Percentiles rank a stretch among this genome's conserved stretches.
phyloP scores from a whole-genome alignment of 2,113 vertebrate species.

The Ciconia maguari region DNA sequence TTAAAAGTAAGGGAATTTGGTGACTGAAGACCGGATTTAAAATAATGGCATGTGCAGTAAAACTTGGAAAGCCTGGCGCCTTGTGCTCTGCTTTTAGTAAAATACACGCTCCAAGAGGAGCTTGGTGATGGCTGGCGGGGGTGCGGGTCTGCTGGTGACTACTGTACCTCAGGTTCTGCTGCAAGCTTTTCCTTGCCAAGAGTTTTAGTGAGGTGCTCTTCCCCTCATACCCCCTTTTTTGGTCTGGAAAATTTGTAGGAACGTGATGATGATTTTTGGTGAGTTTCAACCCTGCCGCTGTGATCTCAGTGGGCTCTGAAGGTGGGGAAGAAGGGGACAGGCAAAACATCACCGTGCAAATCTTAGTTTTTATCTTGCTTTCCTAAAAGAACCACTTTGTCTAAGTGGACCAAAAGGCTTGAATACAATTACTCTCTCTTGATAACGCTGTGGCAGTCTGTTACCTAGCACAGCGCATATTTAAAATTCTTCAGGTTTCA shows the following conservation, averaged over 20 bases:
- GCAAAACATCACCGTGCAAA: neutral
- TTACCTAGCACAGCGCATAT: neutral
- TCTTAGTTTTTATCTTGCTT: neutral
- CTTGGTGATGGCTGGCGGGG: neutral
- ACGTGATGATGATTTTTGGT: neutral
- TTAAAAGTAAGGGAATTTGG: neutral
- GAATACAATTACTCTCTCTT: neutral
- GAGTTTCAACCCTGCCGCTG: neutral
- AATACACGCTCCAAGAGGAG: neutral
- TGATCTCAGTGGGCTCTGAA: neutral
- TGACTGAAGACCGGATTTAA: neutral
- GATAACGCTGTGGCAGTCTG: neutral
- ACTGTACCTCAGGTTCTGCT: neutral
- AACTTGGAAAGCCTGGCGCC: neutral
- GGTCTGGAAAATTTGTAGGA: neutral
- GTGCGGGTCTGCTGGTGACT: neutral
- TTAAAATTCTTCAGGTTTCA: neutral
- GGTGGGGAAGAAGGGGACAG: neutral
- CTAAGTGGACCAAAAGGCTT: neutral
- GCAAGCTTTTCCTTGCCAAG: neutral
- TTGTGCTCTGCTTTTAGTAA: neutral
- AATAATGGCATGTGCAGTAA: neutral
- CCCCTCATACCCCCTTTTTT: accelerated
- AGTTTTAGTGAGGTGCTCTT: neutral
- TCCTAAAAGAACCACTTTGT: neutral